Base-by-base conservation (phyloP, 1,140 invertebrate species). In the Megathymus violae region DNA sequence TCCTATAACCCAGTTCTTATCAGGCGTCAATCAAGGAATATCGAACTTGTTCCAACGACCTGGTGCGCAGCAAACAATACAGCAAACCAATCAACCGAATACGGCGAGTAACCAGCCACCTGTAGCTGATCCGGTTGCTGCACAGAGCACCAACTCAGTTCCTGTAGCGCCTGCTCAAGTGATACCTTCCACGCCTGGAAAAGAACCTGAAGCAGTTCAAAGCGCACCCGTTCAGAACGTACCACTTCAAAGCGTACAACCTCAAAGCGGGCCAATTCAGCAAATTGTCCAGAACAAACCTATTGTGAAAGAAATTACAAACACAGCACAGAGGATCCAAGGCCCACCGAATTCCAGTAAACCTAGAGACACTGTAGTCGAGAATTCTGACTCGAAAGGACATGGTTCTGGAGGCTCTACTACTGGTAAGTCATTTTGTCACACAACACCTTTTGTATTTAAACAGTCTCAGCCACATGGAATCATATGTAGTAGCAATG, bases 201-300 rank as follows among this genome's bases (percentile, higher is more conserved):
- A 58, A 2, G 40, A 59, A 36, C 9, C 27, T 31, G 27, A 31
- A 34, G 11, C 47, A 19, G 19, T 13, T n/a, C 16, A 46, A 13
- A 22, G 9, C 40, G 13, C 38, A 1, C 41, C 43, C 9, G 2
- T 14, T 16, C 68, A 63, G 16, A 27, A 34, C 3, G 44, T 54
- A 25, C 31, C 46, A 34, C 16, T 13, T n/a, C 14, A 46, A 13
- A 22, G n/a, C 47, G 13, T 14, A 0, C 41, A 36, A 9, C 0
- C 14, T 13, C 68, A 64, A 16, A 27, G 36, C 2, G 82, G 79
- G 0, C 82, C 85, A 0, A 82, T 88, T 15, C 73, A 76, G 17
- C 81, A 85, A 62, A 69, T 88, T 3, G 69, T 87, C 0, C 77
- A 82, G 38, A 87, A 79, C 50, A 88, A 80, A 43, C 83, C 88